A percentile compares a stretch with the other conserved stretches of the same genome.
phyloP scores from a whole-genome alignment of 2,113 vertebrate genomes.

The Trogon surrucura region DNA sequence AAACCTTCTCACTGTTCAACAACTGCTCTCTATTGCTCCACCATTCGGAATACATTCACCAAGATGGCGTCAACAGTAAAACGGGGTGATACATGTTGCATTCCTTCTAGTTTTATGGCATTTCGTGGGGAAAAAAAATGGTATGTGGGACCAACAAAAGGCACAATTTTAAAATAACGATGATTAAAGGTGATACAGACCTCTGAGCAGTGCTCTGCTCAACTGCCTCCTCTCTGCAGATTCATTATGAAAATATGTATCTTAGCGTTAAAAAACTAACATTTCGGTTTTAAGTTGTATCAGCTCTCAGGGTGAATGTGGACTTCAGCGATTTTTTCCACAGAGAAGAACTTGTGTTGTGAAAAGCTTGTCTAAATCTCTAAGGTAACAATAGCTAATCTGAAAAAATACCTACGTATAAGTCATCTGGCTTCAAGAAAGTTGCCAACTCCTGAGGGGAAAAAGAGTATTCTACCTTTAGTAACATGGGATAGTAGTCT shows the following conservation, averaged over 20 bases:
- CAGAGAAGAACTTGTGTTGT: neutral
- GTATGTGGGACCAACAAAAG: neutral
- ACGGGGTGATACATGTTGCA: neutral
- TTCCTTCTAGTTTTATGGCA: neutral
- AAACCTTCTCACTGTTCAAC: neutral
- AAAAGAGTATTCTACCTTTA: neutral
- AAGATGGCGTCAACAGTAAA: neutral
- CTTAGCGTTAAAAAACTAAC: neutral
- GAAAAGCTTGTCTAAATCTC: neutral
- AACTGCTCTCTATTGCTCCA: neutral
- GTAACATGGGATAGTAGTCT: neutral
- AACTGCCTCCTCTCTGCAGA: neutral
- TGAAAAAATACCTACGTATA: neutral
- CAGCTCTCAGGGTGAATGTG: neutral
- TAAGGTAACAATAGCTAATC: neutral
- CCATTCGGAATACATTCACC: neutral
- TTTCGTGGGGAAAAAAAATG: neutral
- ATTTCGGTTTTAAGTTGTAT: neutral
- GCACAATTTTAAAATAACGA: slow-evolving; percentile 5
- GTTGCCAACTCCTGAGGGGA: neutral
- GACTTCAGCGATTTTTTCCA: neutral
- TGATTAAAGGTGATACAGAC: neutral
- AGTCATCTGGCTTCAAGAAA: neutral
- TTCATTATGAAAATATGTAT: neutral
- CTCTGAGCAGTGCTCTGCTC: neutral